A percentile compares a stretch with the other conserved stretches of the same genome.
These are phyloP conservation scores for Caenorhabditis virilis DNA, from an alignment of 2,888 invertebrate species.

Conservation along the genomic window DNA sequence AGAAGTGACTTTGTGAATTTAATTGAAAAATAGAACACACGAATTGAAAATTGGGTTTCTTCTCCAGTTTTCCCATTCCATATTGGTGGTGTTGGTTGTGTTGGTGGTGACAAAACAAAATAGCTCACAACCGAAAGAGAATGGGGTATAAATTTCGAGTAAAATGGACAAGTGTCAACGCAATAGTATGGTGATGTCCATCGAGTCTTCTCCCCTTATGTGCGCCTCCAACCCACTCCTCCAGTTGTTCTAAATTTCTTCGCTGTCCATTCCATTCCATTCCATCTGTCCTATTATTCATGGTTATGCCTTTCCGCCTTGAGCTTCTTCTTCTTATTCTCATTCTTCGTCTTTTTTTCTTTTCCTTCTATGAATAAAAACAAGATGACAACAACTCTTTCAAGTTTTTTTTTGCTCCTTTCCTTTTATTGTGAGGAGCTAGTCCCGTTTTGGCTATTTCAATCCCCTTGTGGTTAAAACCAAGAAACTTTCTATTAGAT, in stretches of 20 bases:
- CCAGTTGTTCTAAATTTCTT: not conserved
- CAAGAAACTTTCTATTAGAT: not conserved
- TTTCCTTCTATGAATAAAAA: no score
- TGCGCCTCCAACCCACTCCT: not conserved
- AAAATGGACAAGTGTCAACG: not conserved
- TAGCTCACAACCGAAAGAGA: no score
- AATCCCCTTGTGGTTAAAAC: conserved; percentile 1
- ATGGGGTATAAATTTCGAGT: conserved; percentile 1
- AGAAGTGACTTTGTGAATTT: no score
- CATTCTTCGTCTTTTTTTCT: no score
- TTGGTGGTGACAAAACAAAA: no score
- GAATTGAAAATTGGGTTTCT: no score
- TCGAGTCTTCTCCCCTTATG: not conserved
- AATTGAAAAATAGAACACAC: no score
- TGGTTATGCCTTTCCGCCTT: conserved; percentile 9
- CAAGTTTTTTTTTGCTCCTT: no score
- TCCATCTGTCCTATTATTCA: conserved; percentile 9
- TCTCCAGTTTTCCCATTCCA: no score
- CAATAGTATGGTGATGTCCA: not conserved
- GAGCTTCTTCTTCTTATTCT: no score
- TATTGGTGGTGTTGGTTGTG: no score
- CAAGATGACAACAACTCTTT: no score
- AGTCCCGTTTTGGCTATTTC: not conserved
- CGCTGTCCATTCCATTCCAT: not conserved
- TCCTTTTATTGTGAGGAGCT: not conserved